Evolutionary conservation across 2,888 invertebrate genomes (phyloP), one percentile per base, ranked within the genome.

Genomic region (Drosophila monieri): DNA sequence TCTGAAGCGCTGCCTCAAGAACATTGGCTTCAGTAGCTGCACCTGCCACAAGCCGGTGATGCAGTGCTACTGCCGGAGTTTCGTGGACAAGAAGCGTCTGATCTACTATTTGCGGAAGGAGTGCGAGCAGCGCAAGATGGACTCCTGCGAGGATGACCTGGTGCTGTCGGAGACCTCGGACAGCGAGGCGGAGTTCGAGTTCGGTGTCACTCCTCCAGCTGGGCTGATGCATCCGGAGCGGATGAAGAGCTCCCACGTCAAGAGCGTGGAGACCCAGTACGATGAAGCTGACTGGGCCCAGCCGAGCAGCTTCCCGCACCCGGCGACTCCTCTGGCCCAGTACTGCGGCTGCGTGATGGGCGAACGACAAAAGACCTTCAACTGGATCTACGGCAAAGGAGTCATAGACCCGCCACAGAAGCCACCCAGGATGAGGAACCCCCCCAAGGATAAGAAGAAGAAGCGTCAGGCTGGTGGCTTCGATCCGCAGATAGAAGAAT

Each of bases 171-270:
- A 91, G 15, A 90, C 91, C 8, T 86, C 88, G 9, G 91, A 91
- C 18, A 91, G 89, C 21, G 94, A 94, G 67, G 94, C 94, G 1
- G 95, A 95, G 60, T 93, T 94, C 90, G 95, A 95, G 78, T 94
- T 95, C 41, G 95, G 95, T 66, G 95, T 95, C 55, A 95, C 95
- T 0, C 95, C 95, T 1, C 95, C 95, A 0, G 95, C 94, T 43
- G 95, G 94, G 0, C 92, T 95, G 39, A 94, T 95, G 53, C 94
- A 93, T 74, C 92, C 94, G 1, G 92, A 93, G 60, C 92, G 93
- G 9, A 91, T 92, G 52, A 90, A 92, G 2, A 91, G 90, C 64
- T 91, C 91, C 1, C 93, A 93, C 73, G 90, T 94, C 2, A 78
- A 78, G 3, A 94, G 94, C 72, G 93, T 92, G 0, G 94, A 94